Conservation (phyloP, 2,113 vertebrate genomes). For the Melanotaenia duboulayi region DNA sequence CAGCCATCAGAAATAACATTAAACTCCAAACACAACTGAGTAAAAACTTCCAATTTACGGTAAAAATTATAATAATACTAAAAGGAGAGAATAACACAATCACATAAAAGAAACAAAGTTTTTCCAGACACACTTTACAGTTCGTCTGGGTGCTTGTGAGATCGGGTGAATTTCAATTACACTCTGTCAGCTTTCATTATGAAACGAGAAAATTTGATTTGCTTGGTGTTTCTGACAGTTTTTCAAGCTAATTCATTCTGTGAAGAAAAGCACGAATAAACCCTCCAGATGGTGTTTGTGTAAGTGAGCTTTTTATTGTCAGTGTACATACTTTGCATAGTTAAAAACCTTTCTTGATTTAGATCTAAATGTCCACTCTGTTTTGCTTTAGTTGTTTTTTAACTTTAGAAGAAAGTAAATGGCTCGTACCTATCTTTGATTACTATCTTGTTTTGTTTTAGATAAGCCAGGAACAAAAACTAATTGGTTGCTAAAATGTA, state of each 20-base stretch:
- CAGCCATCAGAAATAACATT: conserved; percentile 69
- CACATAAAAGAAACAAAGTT: conserved; percentile 48
- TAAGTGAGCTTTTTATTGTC: conserved; percentile 65
- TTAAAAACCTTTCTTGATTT: conserved; percentile 44
- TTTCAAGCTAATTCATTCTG: conserved; percentile 79
- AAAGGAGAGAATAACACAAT: conserved; percentile 59
- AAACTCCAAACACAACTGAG: conserved; percentile 65
- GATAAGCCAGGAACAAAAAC: conserved; percentile 3
- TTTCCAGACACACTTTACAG: conserved; percentile 51
- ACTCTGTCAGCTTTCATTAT: conserved; percentile 80
- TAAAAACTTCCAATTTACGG: conserved; percentile 65
- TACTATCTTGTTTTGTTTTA: conserved; percentile 22
- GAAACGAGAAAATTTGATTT: conserved; percentile 78
- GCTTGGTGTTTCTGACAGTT: conserved; percentile 76
- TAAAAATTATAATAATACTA: conserved; percentile 57
- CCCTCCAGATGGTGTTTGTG: conserved; percentile 82
- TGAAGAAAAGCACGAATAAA: conserved; percentile 75
- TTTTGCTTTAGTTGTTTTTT: conserved; percentile 17
- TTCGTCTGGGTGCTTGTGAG: conserved; percentile 71
- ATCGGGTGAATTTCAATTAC: conserved; percentile 78
- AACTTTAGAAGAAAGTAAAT: not conserved
- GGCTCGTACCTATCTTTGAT: conserved; percentile 3
- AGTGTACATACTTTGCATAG: conserved; percentile 45
- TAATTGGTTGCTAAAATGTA: conserved; percentile 27
- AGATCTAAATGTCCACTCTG: conserved; percentile 29